phyloP scores from a whole-genome alignment of 2,113 vertebrate species.

The Plestiodon gilberti region DNA sequence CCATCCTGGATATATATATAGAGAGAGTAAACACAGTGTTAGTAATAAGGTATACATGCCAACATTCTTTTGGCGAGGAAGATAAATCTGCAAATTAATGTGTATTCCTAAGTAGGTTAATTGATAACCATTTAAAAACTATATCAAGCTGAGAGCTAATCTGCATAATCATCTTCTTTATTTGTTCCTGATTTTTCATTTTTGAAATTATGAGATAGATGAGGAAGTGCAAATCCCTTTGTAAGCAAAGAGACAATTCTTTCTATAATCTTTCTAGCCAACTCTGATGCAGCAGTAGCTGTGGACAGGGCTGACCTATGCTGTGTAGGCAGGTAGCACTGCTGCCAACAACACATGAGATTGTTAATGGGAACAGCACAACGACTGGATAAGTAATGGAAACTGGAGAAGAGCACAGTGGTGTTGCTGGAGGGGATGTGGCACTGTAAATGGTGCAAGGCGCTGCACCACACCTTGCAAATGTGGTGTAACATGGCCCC shows the following conservation, averaged over 20 bases:
- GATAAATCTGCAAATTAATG: constrained; percentile 58
- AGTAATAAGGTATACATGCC: constrained; percentile 34
- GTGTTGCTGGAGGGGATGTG: not conserved
- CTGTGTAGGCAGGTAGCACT: too few species aligned
- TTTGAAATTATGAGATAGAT: constrained; percentile 5
- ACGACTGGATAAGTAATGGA: not conserved
- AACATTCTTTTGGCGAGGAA: constrained; percentile 50
- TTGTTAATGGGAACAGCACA: not conserved
- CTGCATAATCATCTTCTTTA: constrained; percentile 35
- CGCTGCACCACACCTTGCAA: too few species aligned
- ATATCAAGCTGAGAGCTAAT: constrained; percentile 54
- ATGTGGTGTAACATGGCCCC: too few species aligned
- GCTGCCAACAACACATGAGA: not conserved
- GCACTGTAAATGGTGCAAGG: too few species aligned
- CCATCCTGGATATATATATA: too few species aligned
- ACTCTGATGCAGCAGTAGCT: not conserved
- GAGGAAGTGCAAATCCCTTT: not conserved
- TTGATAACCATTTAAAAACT: constrained; percentile 51
- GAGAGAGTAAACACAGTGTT: constrained; percentile 58
- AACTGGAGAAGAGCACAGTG: not conserved
- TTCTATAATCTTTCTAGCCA: constrained; percentile 3
- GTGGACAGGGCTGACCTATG: not conserved
- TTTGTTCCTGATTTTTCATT: constrained; percentile 24
- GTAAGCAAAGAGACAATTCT: not conserved
- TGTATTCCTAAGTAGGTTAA: constrained; percentile 59